Evolutionary conservation across 2,888 invertebrate genomes (phyloP), one percentile per base, ranked within the genome.

Genomic region (Agriopis aurantiaria): DNA sequence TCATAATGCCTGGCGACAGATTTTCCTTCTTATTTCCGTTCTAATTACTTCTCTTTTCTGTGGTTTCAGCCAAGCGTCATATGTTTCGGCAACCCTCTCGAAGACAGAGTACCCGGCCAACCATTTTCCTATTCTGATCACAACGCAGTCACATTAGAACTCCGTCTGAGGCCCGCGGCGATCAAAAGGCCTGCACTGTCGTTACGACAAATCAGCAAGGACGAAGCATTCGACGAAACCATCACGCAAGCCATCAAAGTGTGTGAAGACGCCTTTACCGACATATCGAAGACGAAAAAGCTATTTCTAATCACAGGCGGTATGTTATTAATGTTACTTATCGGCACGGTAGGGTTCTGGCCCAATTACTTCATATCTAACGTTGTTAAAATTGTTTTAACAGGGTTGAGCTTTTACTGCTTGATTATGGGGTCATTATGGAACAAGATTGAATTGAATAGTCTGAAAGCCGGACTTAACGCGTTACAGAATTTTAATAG

Each of bases 51-150:
- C 17, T 23, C 17, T 23, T 23, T 23, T 23, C 17, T 51, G 45
- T 46, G 1, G 53, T 41, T 85, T 57, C 82, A 94, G 94, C 89
- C 84, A 14, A 80, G 85, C 53, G 84, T 94, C 6, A 56, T 86
- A 6, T 95, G 95, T 74, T 97, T 96, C 82, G 91, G 94, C 10
- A 95, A 97, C 74, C 97, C 98, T 0, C 94, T 98, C 74, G 96
- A 97, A 75, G 95, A 96, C 64, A 95, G 96, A 80, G 96, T 98
- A 49, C 97, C 98, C 0, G 95, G 95, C 33, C 91, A 95, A 75
- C 85, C 93, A 64, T 97, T 96, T 80, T 98, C 98, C 80, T 98
- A 96, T 89, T 98, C 98, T 0, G 98, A 99, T 88, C 98, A 98
- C 87, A 98, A 98, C 90, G 98, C 98, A 12, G 96, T 98, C 8